Evolutionary conservation across 2,797 vertebrate species (phyloP).

Genomic region (Acrocephalus scirpaceus): DNA sequence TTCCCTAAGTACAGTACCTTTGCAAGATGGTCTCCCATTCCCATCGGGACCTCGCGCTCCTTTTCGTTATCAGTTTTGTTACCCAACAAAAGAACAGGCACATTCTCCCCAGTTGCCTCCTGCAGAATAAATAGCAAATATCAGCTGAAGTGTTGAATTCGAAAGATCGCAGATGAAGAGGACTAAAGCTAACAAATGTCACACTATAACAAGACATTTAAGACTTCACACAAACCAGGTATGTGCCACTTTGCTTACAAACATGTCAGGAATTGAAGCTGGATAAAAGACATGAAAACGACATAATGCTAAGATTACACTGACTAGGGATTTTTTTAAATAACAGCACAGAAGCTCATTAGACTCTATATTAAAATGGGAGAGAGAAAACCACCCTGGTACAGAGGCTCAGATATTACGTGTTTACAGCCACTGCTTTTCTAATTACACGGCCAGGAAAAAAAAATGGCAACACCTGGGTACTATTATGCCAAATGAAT

Average conservation of each 20-base stretch:
- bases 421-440: not conserved
- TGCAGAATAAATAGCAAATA: constrained; percentile 60
- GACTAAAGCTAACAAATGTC: not conserved
- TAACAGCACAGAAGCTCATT: not conserved
- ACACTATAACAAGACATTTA: not conserved
- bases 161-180: not conserved
- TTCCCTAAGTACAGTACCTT: constrained; percentile 83
- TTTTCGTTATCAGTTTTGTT: constrained; percentile 90
- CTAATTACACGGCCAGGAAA: not conserved
- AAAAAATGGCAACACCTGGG: not conserved
- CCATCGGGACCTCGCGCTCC: constrained; percentile 82
- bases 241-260: not conserved
- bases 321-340: not conserved
- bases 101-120: constrained; percentile 86
- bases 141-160: not conserved
- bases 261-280: not conserved
- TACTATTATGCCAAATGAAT: not conserved
- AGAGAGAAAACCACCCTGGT: not conserved
- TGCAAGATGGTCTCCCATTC: constrained; percentile 84
- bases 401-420: not conserved
- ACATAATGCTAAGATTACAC: not conserved
- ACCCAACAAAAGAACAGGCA: constrained; percentile 88
- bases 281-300: not conserved
- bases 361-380: not conserved
- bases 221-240: not conserved